phyloP scores from a whole-genome alignment of 2,797 vertebrate genomes.

The Ficedula albicollis region DNA sequence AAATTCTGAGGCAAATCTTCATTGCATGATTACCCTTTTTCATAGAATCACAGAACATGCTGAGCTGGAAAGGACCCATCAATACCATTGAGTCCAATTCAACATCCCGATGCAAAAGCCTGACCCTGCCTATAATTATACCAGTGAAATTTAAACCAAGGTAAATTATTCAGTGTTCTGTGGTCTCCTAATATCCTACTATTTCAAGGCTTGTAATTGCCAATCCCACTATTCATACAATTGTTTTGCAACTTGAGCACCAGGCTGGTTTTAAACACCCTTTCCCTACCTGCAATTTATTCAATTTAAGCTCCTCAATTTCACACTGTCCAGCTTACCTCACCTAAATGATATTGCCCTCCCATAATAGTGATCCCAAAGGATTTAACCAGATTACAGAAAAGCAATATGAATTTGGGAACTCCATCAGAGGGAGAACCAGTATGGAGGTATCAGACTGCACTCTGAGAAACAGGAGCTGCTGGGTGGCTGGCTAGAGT shows the following conservation, averaged over 20 bases:
- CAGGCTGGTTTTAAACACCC: background rate
- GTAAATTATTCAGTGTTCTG: background rate
- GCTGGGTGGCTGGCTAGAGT: background rate
- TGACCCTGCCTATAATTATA: background rate
- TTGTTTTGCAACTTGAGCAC: background rate
- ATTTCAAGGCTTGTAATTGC: background rate
- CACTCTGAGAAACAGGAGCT: background rate
- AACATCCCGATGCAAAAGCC: background rate
- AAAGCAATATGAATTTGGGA: background rate
- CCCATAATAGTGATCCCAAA: background rate
- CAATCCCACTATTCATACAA: background rate
- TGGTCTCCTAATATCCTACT: background rate
- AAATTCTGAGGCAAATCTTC: background rate
- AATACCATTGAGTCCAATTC: background rate
- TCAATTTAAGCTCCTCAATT: background rate
- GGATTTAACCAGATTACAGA: background rate
- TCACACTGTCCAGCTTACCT: background rate
- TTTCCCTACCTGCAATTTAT: background rate
- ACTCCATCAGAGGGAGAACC: background rate
- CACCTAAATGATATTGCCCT: background rate
- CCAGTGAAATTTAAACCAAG: background rate
- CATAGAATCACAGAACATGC: background rate
- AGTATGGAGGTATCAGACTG: background rate
- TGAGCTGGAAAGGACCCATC: background rate
- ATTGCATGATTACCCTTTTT: background rate